Evolutionary conservation across 1,140 invertebrate species (phyloP).

Genomic region (Rhizoglyphus robini): DNA sequence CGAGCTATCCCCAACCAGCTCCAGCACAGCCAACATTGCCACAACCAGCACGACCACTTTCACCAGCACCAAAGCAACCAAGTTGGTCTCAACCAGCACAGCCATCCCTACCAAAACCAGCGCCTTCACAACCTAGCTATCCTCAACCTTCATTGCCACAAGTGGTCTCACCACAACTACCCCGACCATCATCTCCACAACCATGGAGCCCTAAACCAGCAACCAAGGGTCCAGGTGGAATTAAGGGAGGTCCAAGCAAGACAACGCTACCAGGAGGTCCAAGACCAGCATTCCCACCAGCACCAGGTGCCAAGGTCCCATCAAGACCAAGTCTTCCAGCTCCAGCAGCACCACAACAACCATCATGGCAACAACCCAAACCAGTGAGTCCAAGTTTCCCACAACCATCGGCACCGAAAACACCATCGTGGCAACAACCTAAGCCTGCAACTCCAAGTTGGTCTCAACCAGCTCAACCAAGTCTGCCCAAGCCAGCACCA

Average conservation of each 20-base stretch:
- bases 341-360: neutral
- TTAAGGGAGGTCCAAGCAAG: neutral
- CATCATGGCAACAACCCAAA: conserved; percentile 8
- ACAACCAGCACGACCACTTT: conserved; percentile 2
- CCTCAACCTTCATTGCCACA: neutral
- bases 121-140: neutral
- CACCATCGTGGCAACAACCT: neutral
- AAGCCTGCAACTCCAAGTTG: neutral
- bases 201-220: neutral
- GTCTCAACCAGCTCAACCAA: neutral
- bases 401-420: conserved; percentile 1
- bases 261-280: neutral
- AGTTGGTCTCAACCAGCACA: neutral
- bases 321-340: neutral
- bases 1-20: neutral
- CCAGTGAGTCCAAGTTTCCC: neutral
- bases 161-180: neutral
- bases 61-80: neutral
- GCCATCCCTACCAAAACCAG: conserved; percentile 18
- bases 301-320: neutral
- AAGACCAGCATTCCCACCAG: neutral
- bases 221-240: neutral
- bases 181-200: neutral
- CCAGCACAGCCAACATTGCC: neutral
- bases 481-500: neutral